phyloP scores from a whole-genome alignment of 2,113 vertebrate genomes.

The Rhinoderma darwinii region DNA sequence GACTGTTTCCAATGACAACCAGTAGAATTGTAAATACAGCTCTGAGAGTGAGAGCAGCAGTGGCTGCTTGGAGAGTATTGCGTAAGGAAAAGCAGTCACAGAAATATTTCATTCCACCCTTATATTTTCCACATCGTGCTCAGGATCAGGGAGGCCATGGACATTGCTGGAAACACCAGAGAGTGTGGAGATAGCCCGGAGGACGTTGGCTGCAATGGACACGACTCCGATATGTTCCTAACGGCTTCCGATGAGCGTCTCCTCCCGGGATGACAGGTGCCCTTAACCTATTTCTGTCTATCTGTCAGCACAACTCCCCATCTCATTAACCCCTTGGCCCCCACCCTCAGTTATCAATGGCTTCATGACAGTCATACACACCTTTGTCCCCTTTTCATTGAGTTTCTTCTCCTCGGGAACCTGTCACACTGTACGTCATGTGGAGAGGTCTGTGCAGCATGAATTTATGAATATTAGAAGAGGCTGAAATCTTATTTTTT shows the following conservation, averaged over 20 bases:
- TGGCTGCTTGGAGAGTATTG: not conserved
- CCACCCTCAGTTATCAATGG: conserved; percentile 5
- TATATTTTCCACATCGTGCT: not conserved
- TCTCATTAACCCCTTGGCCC: conserved; percentile 47
- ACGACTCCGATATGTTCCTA: conserved; percentile 25
- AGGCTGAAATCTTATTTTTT: not conserved
- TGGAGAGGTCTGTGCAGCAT: not conserved
- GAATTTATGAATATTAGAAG: not conserved
- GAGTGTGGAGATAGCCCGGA: not conserved
- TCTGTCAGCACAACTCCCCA: conserved; percentile 34
- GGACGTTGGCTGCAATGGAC: not conserved
- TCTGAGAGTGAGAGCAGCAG: not conserved
- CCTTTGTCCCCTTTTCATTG: not conserved
- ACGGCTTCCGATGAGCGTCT: conserved; percentile 15
- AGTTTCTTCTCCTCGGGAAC: not conserved
- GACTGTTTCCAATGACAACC: not conserved
- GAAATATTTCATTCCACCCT: not conserved
- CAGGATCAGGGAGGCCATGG: not conserved
- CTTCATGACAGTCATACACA: conserved; percentile 14
- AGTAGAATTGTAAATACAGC: not conserved
- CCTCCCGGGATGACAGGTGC: conserved; percentile 35
- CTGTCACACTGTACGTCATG: not conserved
- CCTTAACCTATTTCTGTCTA: conserved; percentile 45
- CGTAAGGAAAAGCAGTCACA: no score
- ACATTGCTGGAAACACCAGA: not conserved